phyloP scores from a whole-genome alignment of 2,113 vertebrate genomes.

The Zootoca vivipara region DNA sequence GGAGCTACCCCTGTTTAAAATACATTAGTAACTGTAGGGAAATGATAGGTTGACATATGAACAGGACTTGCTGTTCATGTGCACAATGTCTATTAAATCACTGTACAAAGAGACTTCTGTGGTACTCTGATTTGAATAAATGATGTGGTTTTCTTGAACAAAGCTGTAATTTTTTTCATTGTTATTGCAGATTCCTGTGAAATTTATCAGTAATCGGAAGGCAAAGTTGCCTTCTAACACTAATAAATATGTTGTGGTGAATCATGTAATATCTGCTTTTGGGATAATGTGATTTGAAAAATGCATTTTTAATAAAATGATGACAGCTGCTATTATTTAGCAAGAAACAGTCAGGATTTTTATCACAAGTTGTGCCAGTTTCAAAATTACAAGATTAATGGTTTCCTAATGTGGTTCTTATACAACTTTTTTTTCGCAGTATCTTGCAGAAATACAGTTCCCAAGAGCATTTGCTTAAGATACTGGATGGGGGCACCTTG shows the following conservation, averaged over 20 bases:
- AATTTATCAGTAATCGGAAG: neutral
- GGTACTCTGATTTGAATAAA: neutral
- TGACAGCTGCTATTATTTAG: neutral
- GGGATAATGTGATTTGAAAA: neutral
- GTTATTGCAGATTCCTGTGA: neutral
- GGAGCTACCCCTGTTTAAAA: no score
- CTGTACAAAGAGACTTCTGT: neutral
- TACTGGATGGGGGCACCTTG: neutral
- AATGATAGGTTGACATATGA: neutral
- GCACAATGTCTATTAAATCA: neutral
- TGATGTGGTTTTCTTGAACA: neutral
- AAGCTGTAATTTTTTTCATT: neutral
- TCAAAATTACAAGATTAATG: neutral
- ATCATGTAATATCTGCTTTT: neutral
- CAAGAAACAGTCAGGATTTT: neutral
- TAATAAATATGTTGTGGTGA: slow-evolving; percentile 1
- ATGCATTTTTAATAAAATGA: neutral
- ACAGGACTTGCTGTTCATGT: neutral
- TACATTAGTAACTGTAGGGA: no score
- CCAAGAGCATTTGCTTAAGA: neutral
- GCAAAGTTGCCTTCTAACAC: neutral
- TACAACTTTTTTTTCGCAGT: no score
- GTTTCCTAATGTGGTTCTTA: neutral
- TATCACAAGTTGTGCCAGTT: neutral
- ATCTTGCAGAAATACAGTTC: neutral